phyloP scores from a whole-genome alignment of 2,888 invertebrate species.

The Luperina nickerlii region DNA sequence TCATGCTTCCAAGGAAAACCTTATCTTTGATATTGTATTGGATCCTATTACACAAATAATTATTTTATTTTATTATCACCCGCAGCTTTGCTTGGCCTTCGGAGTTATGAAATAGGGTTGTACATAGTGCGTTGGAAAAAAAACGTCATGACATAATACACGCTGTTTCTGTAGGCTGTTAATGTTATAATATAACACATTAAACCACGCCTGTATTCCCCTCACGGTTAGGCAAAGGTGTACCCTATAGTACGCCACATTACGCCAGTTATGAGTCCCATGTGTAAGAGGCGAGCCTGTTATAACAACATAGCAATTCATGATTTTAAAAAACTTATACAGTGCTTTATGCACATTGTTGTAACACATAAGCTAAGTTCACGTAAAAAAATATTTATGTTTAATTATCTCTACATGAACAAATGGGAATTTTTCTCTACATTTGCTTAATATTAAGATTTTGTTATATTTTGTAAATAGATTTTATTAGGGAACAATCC shows the following conservation, averaged over 20 bases:
- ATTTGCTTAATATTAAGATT: neutral
- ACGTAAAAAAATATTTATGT: neutral
- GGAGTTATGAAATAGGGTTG: constrained; percentile 35
- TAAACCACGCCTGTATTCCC: neutral
- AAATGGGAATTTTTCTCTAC: no score
- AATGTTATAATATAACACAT: neutral
- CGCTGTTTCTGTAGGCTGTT: constrained; percentile 5
- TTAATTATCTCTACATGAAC: neutral
- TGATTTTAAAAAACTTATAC: neutral
- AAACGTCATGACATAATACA: constrained; percentile 27
- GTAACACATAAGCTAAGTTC: neutral
- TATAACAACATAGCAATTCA: neutral
- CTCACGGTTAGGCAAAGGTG: neutral
- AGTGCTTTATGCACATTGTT: no score
- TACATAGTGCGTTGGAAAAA: constrained; percentile 36
- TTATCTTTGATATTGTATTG: constrained; percentile 49
- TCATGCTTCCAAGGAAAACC: constrained; percentile 59
- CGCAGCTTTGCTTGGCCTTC: constrained; percentile 53
- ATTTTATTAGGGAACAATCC: neutral
- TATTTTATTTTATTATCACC: constrained; percentile 39
- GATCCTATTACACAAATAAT: constrained; percentile 51
- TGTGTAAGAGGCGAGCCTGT: neutral
- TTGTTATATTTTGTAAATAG: neutral
- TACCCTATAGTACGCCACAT: neutral
- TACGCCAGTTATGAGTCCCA: neutral